These are phyloP conservation scores for Chromis chromis DNA, from an alignment of 2,797 vertebrate genomes.

Conservation along the genomic window DNA sequence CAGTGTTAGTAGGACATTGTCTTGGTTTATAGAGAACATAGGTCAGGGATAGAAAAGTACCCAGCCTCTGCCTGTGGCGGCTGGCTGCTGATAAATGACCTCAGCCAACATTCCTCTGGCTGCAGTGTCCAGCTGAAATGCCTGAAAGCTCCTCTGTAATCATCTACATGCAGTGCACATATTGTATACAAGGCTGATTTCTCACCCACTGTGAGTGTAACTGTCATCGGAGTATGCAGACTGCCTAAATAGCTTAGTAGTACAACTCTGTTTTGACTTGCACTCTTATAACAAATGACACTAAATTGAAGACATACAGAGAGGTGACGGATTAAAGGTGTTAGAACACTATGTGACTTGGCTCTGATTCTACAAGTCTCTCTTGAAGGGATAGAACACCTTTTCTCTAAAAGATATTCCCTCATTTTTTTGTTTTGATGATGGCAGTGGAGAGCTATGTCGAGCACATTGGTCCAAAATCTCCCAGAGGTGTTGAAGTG, in stretches of 20 bases:
- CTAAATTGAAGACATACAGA: constrained; percentile 3
- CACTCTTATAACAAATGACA: neutral
- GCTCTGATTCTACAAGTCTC: too few relatives aligned
- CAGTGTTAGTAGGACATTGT: constrained; percentile 64
- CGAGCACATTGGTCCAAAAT: too few relatives aligned
- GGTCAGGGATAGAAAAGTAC: constrained; percentile 66
- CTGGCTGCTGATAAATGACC: constrained; percentile 73
- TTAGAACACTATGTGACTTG: too few relatives aligned
- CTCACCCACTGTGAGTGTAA: constrained; percentile 38
- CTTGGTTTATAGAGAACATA: constrained; percentile 66
- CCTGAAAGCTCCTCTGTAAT: constrained; percentile 44
- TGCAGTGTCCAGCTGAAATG: constrained; percentile 58
- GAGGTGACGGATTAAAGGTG: too few relatives aligned
- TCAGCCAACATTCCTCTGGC: constrained; percentile 55
- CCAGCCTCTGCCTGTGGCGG: constrained; percentile 47
- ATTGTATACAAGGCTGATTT: constrained; percentile 29
- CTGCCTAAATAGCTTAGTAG: constrained; percentile 12
- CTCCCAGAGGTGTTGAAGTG: too few relatives aligned
- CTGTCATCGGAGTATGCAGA: constrained; percentile 39
- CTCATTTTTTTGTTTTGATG: too few relatives aligned
- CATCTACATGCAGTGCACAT: constrained; percentile 34
- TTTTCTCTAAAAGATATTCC: too few relatives aligned
- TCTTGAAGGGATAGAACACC: too few relatives aligned
- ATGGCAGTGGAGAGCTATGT: too few relatives aligned
- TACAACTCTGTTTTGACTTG: constrained; percentile 4